Evolutionary conservation across 2,888 invertebrate genomes (phyloP).

Genomic region (Metopia argyrocephala): DNA sequence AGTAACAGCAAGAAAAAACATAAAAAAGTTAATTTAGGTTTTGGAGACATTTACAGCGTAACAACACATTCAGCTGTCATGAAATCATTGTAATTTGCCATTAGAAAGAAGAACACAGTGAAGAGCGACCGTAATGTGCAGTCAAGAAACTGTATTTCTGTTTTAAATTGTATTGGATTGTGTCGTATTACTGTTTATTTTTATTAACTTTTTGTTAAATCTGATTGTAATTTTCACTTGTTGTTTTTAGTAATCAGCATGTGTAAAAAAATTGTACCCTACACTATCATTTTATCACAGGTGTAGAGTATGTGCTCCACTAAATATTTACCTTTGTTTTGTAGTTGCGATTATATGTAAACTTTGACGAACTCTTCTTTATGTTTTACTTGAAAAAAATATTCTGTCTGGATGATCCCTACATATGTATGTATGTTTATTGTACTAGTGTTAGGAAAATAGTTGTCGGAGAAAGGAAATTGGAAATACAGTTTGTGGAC

Average conservation of each 20-base stretch:
- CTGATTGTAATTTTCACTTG: constrained; percentile 25
- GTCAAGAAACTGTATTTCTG: constrained; percentile 10
- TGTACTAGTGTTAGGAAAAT: too few species aligned
- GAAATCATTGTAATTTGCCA: constrained; percentile 45
- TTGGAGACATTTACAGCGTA: constrained; percentile 32
- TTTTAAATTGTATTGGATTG: neutral
- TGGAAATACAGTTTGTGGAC: too few species aligned
- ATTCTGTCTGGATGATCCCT: too few species aligned
- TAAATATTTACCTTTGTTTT: too few species aligned
- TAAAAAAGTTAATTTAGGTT: constrained; percentile 57
- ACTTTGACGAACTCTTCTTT: too few species aligned
- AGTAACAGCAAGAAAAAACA: neutral
- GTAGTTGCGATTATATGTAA: too few species aligned
- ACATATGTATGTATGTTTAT: too few species aligned
- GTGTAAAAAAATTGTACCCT: too few species aligned
- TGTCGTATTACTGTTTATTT: neutral
- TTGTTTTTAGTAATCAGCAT: constrained; percentile 14
- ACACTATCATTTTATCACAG: too few species aligned
- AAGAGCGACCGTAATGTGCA: constrained; percentile 48
- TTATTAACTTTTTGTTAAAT: neutral
- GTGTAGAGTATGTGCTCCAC: too few species aligned
- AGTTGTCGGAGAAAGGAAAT: too few species aligned
- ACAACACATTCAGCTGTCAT: constrained; percentile 29
- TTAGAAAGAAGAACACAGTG: constrained; percentile 7
- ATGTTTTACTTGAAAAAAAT: too few species aligned